Base-by-base conservation (phyloP, 2,113 vertebrate genomes). In the Vanacampus margaritifer region DNA sequence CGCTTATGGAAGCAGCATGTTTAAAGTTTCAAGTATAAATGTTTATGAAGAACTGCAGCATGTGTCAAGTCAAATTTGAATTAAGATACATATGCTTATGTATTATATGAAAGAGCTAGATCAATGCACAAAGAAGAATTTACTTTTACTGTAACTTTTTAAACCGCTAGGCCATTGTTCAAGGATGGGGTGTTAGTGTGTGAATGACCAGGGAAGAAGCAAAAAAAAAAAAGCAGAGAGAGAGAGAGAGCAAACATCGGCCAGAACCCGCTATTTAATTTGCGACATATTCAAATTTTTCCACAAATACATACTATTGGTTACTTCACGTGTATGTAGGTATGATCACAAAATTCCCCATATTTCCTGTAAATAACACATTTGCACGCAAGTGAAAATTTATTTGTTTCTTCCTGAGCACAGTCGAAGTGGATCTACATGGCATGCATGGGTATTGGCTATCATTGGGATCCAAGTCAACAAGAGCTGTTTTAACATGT, bases 401-500 rank as follows among this genome's bases (percentile, higher is more conserved):
- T 39, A 19, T 69, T 67, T 83, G 73, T 81, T 85, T 84, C 81
- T 80, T 76, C 39, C 64, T 67, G 45, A 79, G 74, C 51, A 66
- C 0, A 35, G 71, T 80, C 10, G 0, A 67, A 69, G 70, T 78
- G 35, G 60, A 68, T 81, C 54, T 78, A 23, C 54, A 57, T 32
- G 54, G 26, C 6, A 63, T 68, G 78, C 76, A 72, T 56, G 80
- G 75, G 78, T 74, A 72, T 56, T 79, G 76, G 65, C 70, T 80
- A 84, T 83, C 79, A 80, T 85, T 83, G 76, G 67, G 68, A 83
- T 71, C 79, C 46, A 67, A 70, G 62, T 24, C 60, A 86, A 91
- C 86, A 90, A 91, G 86, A 86, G 82, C 76, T 78, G 84, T 84
- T 89, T 86, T 81, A 87, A 84, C 83, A 82, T 74, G 79, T 72